Conservation (phyloP, 2,113 vertebrate species). For the Scalopus aquaticus region DNA sequence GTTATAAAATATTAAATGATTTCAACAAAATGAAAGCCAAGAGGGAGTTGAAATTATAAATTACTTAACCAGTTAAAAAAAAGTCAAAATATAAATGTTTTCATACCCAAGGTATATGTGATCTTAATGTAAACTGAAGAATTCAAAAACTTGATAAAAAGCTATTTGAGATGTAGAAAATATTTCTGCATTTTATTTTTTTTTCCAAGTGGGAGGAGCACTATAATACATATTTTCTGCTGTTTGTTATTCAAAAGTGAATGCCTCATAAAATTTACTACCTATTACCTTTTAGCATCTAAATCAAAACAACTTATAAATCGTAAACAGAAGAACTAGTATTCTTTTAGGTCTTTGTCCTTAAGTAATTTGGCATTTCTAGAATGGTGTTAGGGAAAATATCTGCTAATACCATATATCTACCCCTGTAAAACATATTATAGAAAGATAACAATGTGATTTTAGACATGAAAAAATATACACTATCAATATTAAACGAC, state of each 20-base stretch:
- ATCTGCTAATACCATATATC: not conserved
- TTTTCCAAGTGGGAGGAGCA: not conserved
- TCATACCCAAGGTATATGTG: not conserved
- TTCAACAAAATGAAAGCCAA: not conserved
- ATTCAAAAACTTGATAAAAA: not conserved
- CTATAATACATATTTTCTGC: not conserved
- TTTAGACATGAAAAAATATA: no score
- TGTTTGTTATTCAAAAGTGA: not conserved
- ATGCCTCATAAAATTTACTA: not conserved
- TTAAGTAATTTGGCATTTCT: not conserved
- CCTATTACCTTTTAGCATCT: not conserved
- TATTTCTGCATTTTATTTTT: not conserved
- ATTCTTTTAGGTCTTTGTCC: not conserved
- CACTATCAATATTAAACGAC: not conserved
- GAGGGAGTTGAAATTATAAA: not conserved
- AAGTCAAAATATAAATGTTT: not conserved
- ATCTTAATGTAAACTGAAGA: not conserved
- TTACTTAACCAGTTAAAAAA: slow-evolving; percentile 13
- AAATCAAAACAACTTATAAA: not conserved
- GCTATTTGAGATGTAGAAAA: not conserved
- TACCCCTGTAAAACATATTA: not conserved
- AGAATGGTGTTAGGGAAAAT: not conserved
- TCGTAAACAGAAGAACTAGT: not conserved
- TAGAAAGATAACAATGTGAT: not conserved
- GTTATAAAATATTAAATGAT: not conserved